Evolutionary conservation across 2,113 vertebrate genomes (phyloP).

Genomic region (Anseranas semipalmata): DNA sequence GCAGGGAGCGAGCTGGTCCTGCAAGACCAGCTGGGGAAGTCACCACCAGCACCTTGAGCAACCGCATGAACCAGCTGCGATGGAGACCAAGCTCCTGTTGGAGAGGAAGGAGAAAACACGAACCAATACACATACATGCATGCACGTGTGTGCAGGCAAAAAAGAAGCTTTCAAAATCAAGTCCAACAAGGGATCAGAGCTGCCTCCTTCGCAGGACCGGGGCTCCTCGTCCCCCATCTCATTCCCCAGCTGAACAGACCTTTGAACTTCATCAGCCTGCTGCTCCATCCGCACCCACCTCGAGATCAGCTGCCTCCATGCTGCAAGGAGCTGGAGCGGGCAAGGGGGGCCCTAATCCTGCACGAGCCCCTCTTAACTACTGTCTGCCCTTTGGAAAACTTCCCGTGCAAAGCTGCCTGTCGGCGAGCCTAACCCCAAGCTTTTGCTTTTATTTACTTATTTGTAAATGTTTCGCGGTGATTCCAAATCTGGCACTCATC

Average conservation of each 20-base stretch:
- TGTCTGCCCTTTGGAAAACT: neutral
- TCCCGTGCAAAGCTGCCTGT: neutral
- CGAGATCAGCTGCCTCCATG: neutral
- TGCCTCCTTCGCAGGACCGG: neutral
- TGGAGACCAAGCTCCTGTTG: fast-evolving
- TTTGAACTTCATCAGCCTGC: neutral
- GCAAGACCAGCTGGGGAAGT: neutral
- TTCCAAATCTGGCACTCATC: neutral
- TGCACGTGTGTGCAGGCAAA: fast-evolving
- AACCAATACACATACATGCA: fast-evolving
- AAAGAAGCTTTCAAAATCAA: neutral
- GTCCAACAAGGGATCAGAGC: fast-evolving
- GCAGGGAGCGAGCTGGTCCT: neutral
- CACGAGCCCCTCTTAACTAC: neutral
- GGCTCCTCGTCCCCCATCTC: neutral
- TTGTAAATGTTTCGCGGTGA: fast-evolving
- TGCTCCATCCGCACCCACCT: fast-evolving
- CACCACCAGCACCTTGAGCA: neutral
- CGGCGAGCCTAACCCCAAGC: neutral
- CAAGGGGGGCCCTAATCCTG: neutral
- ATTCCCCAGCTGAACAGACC: neutral
- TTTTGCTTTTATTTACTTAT: neutral
- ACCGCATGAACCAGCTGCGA: neutral
- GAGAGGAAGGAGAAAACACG: fast-evolving
- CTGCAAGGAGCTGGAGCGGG: neutral